These are phyloP conservation scores for Muscicapa adusta DNA, from an alignment of 2,113 vertebrate genomes.

Conservation along the genomic window DNA sequence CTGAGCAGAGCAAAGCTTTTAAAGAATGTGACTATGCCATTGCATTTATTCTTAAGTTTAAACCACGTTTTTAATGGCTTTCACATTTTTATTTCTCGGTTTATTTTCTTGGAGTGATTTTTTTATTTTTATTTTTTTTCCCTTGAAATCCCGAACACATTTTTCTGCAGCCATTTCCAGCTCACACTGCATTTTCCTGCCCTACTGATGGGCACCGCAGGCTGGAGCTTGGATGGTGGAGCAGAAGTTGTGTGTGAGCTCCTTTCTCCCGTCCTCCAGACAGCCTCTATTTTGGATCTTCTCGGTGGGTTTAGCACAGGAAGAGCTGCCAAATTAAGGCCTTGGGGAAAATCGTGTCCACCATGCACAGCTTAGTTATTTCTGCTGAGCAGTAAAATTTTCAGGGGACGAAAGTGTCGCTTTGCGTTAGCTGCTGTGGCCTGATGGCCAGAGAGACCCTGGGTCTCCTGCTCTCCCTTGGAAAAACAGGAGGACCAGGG, in stretches of 20 bases:
- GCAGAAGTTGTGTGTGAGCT: not conserved
- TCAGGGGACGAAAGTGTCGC: not conserved
- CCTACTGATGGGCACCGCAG: not conserved
- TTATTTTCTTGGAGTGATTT: not conserved
- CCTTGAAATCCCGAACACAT: not conserved
- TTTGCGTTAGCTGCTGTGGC: not conserved
- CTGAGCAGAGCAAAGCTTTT: slow-evolving; percentile 69
- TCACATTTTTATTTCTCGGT: slow-evolving; percentile 52
- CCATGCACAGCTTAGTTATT: not conserved
- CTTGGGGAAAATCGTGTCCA: not conserved
- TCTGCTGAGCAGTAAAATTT: not conserved
- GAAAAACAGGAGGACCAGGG: not conserved
- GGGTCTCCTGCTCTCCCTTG: not conserved
- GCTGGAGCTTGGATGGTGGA: not conserved
- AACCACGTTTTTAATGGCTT: slow-evolving; percentile 37
- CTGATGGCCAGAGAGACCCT: not conserved
- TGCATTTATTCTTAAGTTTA: slow-evolving; percentile 57
- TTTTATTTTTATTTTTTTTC: not conserved
- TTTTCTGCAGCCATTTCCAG: not conserved
- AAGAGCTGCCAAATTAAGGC: not conserved
- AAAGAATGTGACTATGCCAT: slow-evolving; percentile 45
- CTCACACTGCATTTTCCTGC: not conserved
- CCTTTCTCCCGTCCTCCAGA: not conserved
- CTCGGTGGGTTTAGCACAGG: not conserved
- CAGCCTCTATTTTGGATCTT: not conserved